These are phyloP conservation scores for Illadopsis cleaveri DNA, from an alignment of 2,113 vertebrate genomes.

Conservation along the genomic window DNA sequence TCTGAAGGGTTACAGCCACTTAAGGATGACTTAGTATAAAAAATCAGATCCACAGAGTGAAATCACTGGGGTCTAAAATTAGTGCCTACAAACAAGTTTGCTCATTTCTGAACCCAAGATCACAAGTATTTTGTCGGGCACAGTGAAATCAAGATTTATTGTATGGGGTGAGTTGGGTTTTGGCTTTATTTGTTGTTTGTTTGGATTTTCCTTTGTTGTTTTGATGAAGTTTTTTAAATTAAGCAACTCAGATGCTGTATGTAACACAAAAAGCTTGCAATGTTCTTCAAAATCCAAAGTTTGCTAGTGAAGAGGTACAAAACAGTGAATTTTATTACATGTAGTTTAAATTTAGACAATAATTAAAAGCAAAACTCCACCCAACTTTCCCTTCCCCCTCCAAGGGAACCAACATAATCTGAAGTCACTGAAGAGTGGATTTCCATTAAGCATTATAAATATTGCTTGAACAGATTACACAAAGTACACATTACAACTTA, in stretches of 20 bases:
- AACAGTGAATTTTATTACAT: slow-evolving; percentile 49
- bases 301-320: not conserved
- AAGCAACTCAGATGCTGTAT: not conserved
- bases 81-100: not conserved
- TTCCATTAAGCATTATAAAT: not conserved
- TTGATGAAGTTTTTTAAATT: not conserved
- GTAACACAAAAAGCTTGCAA: not conserved
- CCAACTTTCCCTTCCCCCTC: not conserved
- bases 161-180: not conserved
- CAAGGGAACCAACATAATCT: not conserved
- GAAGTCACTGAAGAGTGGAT: not conserved
- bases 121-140: not conserved
- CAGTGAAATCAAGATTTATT: not conserved
- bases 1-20: not conserved
- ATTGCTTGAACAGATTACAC: slow-evolving; percentile 8
- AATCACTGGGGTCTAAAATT: not conserved
- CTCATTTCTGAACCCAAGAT: not conserved
- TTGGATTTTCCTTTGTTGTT: not conserved
- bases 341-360: not conserved
- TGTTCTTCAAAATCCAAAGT: not conserved
- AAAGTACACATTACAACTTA: not conserved
- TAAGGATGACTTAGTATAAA: fast-evolving
- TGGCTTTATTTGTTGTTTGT: not conserved
- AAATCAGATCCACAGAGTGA: not conserved
- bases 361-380: not conserved